phyloP scores from a whole-genome alignment of 1,140 invertebrate genomes.

The Diachasmimorpha longicaudata region DNA sequence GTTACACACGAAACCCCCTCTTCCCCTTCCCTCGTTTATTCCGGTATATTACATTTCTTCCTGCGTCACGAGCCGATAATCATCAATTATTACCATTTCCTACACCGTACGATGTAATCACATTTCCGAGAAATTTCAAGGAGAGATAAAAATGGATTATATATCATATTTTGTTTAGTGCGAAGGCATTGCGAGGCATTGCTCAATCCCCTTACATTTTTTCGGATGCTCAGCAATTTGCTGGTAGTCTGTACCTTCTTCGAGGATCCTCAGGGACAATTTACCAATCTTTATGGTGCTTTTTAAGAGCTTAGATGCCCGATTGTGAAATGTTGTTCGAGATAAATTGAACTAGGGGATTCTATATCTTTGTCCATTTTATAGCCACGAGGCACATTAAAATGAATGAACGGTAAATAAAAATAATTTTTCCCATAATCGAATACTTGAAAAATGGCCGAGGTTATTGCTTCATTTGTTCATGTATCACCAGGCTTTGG shows the following conservation, averaged over 20 bases:
- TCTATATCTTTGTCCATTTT: too few relatives aligned
- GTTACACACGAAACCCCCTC: too few relatives aligned
- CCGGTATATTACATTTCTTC: not conserved
- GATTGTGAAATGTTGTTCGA: not conserved
- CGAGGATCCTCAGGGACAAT: not conserved
- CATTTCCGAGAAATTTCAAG: too few relatives aligned
- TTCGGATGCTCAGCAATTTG: not conserved
- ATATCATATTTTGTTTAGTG: not conserved
- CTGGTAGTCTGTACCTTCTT: not conserved
- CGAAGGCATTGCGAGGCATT: not conserved
- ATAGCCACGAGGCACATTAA: too few relatives aligned
- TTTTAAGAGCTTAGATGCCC: not conserved
- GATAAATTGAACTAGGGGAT: not conserved
- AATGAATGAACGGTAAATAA: too few relatives aligned
- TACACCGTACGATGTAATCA: too few relatives aligned
- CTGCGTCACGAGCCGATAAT: not conserved
- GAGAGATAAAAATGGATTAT: not conserved
- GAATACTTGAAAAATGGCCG: too few relatives aligned
- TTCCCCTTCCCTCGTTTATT: too few relatives aligned
- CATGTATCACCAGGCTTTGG: too few relatives aligned
- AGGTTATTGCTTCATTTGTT: too few relatives aligned
- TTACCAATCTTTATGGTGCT: not conserved
- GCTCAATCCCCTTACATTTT: not conserved
- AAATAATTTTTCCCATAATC: too few relatives aligned
- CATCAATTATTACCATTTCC: not conserved